Evolutionary conservation across 2,888 invertebrate genomes (phyloP).

Genomic region (Stenodema calcarata): DNA sequence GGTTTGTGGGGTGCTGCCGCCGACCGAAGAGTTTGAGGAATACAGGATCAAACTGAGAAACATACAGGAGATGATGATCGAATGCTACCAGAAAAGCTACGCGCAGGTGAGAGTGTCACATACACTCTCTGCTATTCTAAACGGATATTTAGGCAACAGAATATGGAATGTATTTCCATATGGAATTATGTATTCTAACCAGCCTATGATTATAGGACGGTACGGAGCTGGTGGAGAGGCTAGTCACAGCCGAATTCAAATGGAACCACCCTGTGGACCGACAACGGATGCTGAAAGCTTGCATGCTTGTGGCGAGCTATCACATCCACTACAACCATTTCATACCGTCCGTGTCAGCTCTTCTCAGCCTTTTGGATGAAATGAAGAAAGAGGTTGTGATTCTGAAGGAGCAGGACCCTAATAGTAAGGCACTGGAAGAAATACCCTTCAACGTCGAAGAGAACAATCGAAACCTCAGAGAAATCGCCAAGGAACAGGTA

Average conservation of each 20-base stretch:
- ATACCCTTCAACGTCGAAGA: slow-evolving; percentile 23
- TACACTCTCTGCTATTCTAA: too few species aligned
- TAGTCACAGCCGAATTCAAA: slow-evolving; percentile 30
- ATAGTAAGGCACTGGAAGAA: slow-evolving; percentile 17
- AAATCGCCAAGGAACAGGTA: slow-evolving; percentile 38
- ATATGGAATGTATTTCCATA: too few species aligned
- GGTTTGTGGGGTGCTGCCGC: slow-evolving; percentile 29
- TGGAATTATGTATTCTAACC: too few species aligned
- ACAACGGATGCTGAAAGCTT: slow-evolving; percentile 31
- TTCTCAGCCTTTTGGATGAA: slow-evolving; percentile 23
- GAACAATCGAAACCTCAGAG: neutral
- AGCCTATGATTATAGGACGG: neutral
- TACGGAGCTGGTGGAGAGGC: slow-evolving; percentile 30
- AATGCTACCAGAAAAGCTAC: slow-evolving; percentile 40
- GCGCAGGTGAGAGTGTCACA: neutral
- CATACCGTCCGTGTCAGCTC: slow-evolving; percentile 34
- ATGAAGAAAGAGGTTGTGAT: slow-evolving; percentile 20
- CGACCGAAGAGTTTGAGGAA: slow-evolving; percentile 32
- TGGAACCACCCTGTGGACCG: slow-evolving; percentile 47
- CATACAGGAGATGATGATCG: slow-evolving; percentile 32
- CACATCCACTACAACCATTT: slow-evolving; percentile 45
- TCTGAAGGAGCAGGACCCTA: slow-evolving; percentile 1
- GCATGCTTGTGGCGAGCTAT: slow-evolving; percentile 38
- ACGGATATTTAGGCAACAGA: too few species aligned
- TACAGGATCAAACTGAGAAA: slow-evolving; percentile 36